Base-by-base conservation (phyloP, 2,888 invertebrate species). In the Octodonta nipae region DNA sequence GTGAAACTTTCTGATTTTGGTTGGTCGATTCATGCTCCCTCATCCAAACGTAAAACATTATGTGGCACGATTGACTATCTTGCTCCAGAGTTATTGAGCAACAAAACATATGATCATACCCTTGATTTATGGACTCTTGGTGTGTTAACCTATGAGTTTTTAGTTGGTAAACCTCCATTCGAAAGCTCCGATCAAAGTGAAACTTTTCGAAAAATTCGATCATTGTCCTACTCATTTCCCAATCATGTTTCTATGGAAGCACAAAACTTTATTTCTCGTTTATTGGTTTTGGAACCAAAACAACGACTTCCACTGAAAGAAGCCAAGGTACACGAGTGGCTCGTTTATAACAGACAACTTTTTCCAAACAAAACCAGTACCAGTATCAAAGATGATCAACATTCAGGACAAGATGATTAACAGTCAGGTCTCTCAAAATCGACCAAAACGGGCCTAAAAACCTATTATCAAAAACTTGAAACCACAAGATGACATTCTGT, bases 201-300 rank as follows among this genome's bases (percentile, higher is more conserved):
- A 46, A 88, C 87, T 0, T 88, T 83, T 52, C 66, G 66, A 39
- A 80, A 78, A 52, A 89, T 89, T 33, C 73, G 71, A 36, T 75
- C 72, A 57, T 77, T 76, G 0, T 72, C 76, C 34, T 79, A 79
- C 46, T 71, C 67, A 27, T 74, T 80, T 52, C 86, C 87, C 1
- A 68, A 73, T 2, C 75, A 74, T 58, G 68, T 88, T 3, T 74
- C 79, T 1, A 67, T 68, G 8, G 74, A 70, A 26, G 86, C 87
- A 1, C 73, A 68, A 43, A 77, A 86, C 61, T 71, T 88, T 31
- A 86, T 89, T 55, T 70, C 71, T 4, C 78, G 75, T 68, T 62
- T 93, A 36, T 61, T 93, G 39, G 76, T 84, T 12, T 71, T 82
- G 4, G 72, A 79, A 50, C 84, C 91, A n/a, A n/a, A n/a, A n/a